Base-by-base conservation (phyloP, 92 coral and sea anemone genomes). In the Zoanthus sansibaricus region DNA sequence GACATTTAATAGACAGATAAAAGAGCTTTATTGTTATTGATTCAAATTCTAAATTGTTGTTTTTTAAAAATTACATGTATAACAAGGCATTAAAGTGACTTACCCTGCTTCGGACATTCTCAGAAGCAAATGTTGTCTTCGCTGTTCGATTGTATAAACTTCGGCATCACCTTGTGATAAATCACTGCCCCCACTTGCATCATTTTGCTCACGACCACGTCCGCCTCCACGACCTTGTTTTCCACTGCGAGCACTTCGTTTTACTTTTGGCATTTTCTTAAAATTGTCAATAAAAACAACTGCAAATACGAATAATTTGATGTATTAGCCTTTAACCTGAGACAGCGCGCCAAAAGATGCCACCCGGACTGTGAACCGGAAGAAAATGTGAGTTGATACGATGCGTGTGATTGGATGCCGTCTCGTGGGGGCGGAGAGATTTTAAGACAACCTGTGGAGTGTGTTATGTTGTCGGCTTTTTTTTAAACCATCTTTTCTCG, bases 71-170 rank as follows among this genome's bases (percentile, higher is more conserved):
- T 72, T 21, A 42, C 21, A 44, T 15, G 1, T 30, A 72, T 25
- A 33, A 25, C 52, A 37, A 72, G 0, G 52, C 51, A 1, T 72
- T 72, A 32, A 71, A 71, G 75, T 72, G 42, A 33, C 51, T 74
- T 37, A 74, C 59, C 59, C 78, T 74, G 78, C 78, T 74, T 46
- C 61, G 16, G 52, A 47, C 78, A 74, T 74, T 48, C 61, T 74
- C 1, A 3, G 78, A 46, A 45, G 78, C 61, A 74, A 74, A 46
- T 45, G 77, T n/a, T 42, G 77, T 72, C 32, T 11, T 11, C 11
- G 4, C 18, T 72, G 77, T n/a, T n/a, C n/a, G n/a, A n/a, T n/a
- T n/a, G n/a, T n/a, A n/a, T n/a, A n/a, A 44, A 72, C 56, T 33
- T 10, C 20, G 52, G 77, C 21, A 13, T 72, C 77, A 16, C 55